Base-by-base conservation (phyloP, 1,140 invertebrate species). In the Battus philenor region DNA sequence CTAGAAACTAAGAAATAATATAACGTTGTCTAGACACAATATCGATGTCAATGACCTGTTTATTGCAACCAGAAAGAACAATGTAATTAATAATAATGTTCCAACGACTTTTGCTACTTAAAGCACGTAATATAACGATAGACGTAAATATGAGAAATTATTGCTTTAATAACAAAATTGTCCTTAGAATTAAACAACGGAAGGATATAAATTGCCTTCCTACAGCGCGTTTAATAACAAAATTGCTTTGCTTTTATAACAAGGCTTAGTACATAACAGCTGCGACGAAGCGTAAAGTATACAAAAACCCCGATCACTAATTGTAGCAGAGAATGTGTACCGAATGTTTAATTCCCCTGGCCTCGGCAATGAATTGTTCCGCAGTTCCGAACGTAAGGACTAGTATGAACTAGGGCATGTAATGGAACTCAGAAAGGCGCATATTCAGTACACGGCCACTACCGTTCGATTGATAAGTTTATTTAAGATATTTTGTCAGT, bases 201-300 rank as follows among this genome's bases (percentile, higher is more conserved):
- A 68, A 63, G 49, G 44, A 53, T 41, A 50, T 52, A 59, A 60
- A 63, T 66, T 57, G 58, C 51, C 59, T 63, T 51, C 52, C 61
- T 47, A 65, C 58, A 47, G 47, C 22, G 41, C 45, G 29, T 50
- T 47, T 60, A 59, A 68, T 63, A 36, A 59, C 54, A 53, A 60
- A 69, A 69, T 69, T 66, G 56, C 29, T 43, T 30, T 45, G 34
- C 22, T 53, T 60, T 43, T 52, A 50, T 44, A 34, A 20, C 29
- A 7, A 41, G 24, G 29, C 38, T 13, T 27, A 30, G 29, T 17
- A 41, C 22, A 39, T 22, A 39, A 27, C 9, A 20, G 36, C 20
- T 34, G 15, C 16, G 24, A 17, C 13, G 9, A 41, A 39, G 24
- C 34, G 11, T 24, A 27, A 4, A 29, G 24, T 15, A 41, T 39